These are phyloP conservation scores for Alectura lathami DNA, from an alignment of 2,113 vertebrate genomes.

Conservation along the genomic window DNA sequence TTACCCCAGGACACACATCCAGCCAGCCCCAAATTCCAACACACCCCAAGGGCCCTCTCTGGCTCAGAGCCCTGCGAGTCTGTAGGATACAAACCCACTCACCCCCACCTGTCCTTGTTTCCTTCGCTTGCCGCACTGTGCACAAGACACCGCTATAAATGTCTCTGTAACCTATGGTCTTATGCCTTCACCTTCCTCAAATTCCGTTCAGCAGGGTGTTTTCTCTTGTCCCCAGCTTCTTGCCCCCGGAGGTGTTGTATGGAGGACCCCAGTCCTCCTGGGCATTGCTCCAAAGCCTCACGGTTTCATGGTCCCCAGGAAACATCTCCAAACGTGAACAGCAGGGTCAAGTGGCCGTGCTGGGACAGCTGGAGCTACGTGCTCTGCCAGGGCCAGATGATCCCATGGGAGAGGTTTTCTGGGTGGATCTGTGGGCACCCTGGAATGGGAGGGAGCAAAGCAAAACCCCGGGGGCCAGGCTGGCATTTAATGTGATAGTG, in stretches of 20 bases:
- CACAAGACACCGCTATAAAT: background rate
- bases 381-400: background rate
- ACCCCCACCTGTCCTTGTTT: background rate
- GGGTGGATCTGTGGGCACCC: background rate
- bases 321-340: background rate
- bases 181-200: background rate
- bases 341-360: background rate
- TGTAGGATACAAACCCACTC: background rate
- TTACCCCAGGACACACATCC: background rate
- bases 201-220: background rate
- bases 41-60: background rate
- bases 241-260: background rate
- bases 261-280: background rate
- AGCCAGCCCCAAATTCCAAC: background rate
- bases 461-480: background rate
- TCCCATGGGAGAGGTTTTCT: background rate
- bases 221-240: background rate
- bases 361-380: rapidly evolving
- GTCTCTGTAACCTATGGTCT: background rate
- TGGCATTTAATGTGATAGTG: background rate
- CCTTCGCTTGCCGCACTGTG: background rate
- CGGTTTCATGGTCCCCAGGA: rapidly evolving
- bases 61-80: background rate
- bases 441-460: background rate
- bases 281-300: background rate